These are phyloP conservation scores for Dasyornis broadbenti DNA, from an alignment of 2,113 vertebrate species.

Conservation along the genomic window DNA sequence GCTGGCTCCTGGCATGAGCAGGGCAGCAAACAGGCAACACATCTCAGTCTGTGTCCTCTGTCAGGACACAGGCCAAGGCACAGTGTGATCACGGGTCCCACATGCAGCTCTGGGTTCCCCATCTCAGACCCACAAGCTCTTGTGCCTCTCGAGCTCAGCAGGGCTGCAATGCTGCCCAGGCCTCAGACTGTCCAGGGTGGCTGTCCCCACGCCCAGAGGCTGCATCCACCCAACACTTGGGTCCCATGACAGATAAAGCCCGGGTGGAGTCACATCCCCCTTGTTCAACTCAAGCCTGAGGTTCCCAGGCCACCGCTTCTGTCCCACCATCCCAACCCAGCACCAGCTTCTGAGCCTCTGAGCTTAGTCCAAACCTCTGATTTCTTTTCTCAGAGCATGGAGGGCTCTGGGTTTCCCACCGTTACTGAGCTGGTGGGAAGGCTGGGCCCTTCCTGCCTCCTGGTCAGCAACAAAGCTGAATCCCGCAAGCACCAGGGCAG, in stretches of 20 bases:
- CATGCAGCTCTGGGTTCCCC: not conserved
- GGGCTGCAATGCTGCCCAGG: not conserved
- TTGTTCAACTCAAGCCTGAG: not conserved
- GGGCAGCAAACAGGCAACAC: not conserved
- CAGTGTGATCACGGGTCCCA: accelerated
- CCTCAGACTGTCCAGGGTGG: not conserved
- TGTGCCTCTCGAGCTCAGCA: accelerated
- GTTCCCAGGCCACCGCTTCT: not conserved
- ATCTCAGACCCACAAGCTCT: not conserved
- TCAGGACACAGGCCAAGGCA: accelerated
- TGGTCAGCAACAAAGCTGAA: not conserved
- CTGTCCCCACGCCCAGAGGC: not conserved
- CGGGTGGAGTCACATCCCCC: not conserved
- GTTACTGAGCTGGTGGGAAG: not conserved
- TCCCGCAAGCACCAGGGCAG: not conserved
- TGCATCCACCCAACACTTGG: not conserved
- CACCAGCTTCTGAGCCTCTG: not conserved
- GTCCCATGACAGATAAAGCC: not conserved
- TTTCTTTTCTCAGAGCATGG: not conserved
- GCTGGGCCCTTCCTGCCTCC: not conserved
- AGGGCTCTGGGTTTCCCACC: not conserved
- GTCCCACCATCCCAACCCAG: not conserved
- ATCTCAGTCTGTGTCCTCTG: not conserved
- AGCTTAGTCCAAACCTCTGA: not conserved
- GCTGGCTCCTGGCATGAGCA: not conserved